These are phyloP conservation scores for Pantherophis guttatus DNA, from an alignment of 2,113 vertebrate genomes.

Conservation along the genomic window DNA sequence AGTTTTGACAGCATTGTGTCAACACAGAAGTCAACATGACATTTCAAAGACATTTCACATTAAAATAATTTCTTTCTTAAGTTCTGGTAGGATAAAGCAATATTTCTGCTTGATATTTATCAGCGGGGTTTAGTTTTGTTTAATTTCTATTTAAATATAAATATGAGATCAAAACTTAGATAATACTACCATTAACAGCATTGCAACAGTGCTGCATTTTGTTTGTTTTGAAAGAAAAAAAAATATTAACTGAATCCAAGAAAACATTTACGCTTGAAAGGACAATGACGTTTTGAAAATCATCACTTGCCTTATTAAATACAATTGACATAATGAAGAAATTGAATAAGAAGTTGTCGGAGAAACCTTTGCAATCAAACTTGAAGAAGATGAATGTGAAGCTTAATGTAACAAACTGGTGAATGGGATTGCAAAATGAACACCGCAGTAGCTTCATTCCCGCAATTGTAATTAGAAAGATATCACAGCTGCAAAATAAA, in stretches of 20 bases:
- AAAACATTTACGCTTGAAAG: neutral
- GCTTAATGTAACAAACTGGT: constrained; percentile 88
- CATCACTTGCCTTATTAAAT: constrained; percentile 86
- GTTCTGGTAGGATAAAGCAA: neutral
- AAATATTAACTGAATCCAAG: neutral
- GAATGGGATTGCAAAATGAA: constrained; percentile 91
- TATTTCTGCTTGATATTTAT: neutral
- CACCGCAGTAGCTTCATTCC: constrained; percentile 93
- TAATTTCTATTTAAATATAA: neutral
- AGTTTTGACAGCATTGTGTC: neutral
- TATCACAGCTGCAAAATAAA: constrained; percentile 81
- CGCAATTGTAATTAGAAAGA: constrained; percentile 88
- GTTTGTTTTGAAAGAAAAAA: neutral
- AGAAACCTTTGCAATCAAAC: constrained; percentile 89
- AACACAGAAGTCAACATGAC: constrained; percentile 34
- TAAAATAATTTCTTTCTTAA: neutral
- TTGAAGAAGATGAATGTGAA: constrained; percentile 93
- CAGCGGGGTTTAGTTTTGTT: neutral
- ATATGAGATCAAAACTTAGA: neutral
- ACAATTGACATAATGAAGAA: constrained; percentile 95
- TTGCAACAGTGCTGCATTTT: neutral
- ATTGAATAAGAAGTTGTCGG: constrained; percentile 94
- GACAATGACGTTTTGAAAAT: neutral
- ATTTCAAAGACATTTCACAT: neutral
- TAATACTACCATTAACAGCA: neutral